These are phyloP conservation scores for Sprattus sprattus DNA, from an alignment of 2,113 vertebrate genomes.

Conservation along the genomic window DNA sequence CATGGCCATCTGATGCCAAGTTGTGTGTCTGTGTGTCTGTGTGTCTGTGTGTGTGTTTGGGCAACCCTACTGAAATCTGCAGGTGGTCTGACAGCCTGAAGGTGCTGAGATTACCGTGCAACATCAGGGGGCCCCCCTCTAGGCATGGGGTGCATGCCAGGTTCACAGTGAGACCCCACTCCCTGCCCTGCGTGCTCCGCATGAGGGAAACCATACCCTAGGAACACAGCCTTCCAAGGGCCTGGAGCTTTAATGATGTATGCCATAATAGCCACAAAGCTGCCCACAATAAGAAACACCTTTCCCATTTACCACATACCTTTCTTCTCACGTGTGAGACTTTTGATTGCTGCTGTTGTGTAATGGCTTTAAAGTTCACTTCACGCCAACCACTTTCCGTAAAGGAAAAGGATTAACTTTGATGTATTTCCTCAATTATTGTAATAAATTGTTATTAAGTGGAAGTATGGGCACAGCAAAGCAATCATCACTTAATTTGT, in stretches of 20 bases:
- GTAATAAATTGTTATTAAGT: background rate
- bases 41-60: too few species aligned
- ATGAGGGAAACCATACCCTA: too few species aligned
- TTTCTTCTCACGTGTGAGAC: background rate
- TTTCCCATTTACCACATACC: background rate
- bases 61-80: too few species aligned
- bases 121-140: too few species aligned
- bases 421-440: background rate
- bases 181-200: too few species aligned
- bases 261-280: background rate
- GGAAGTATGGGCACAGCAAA: background rate
- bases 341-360: background rate
- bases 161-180: too few species aligned
- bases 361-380: background rate
- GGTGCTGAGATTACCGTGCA: too few species aligned
- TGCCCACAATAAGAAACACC: background rate
- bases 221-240: too few species aligned
- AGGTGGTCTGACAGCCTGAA: too few species aligned
- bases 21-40: background rate
- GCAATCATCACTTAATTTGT: background rate
- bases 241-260: background rate
- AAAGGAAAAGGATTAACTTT: background rate
- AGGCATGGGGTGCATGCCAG: too few species aligned
- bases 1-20: conserved; percentile 1
- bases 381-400: background rate